A percentile compares a stretch with the other conserved stretches of the same genome.
Conservation (phyloP, 2,888 invertebrate species). For the Aphidius colemani region DNA sequence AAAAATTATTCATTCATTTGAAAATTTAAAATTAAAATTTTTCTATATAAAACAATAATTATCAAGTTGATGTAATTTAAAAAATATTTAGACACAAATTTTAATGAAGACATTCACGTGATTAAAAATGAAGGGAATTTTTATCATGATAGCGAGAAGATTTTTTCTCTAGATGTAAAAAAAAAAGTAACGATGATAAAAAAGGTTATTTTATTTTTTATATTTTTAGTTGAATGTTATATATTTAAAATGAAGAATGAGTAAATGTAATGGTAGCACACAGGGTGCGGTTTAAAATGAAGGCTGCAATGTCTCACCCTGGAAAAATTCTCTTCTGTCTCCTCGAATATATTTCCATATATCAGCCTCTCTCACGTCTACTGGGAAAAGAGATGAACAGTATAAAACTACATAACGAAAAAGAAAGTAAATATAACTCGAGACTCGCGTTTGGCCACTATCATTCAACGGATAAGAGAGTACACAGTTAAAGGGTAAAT, state of each 20-base stretch:
- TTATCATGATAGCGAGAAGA: too few species aligned
- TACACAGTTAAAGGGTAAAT: conserved; percentile 23
- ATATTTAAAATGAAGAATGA: conserved; percentile 14
- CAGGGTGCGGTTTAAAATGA: conserved; percentile 45
- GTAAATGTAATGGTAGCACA: conserved; percentile 30
- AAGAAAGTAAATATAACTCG: conserved; percentile 34
- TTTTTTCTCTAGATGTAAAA: too few species aligned
- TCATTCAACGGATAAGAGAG: conserved; percentile 25
- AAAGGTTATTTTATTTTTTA: too few species aligned
- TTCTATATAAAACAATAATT: too few species aligned
- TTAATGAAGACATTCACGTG: too few species aligned
- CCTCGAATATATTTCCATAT: conserved; percentile 62
- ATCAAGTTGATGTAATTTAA: too few species aligned
- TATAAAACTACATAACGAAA: conserved; percentile 30
- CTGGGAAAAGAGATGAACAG: neutral
- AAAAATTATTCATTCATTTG: too few species aligned
- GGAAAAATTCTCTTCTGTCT: conserved; percentile 59
- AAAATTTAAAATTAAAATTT: too few species aligned
- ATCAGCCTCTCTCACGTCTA: conserved; percentile 49
- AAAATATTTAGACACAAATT: too few species aligned
- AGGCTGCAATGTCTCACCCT: conserved; percentile 45
- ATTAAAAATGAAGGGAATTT: too few species aligned
- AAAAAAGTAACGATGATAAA: too few species aligned
- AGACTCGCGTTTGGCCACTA: conserved; percentile 27
- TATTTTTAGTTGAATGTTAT: too few species aligned